Base-by-base conservation (phyloP, 1,140 invertebrate species). In the Varroa destructor region DNA sequence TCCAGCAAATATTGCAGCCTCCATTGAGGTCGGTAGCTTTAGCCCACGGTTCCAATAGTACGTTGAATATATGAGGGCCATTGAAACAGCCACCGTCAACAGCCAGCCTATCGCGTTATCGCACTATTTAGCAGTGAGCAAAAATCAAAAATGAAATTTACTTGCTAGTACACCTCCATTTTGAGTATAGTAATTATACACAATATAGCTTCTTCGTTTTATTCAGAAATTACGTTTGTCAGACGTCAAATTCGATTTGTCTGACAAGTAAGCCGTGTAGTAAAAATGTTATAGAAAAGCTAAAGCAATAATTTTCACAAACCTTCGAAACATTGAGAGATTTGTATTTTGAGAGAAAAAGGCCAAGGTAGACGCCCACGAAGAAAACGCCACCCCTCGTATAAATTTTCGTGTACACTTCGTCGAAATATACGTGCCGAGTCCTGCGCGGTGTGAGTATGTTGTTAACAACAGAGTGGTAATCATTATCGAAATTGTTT, bases 1-100 rank as follows among this genome's bases (percentile, higher is more conserved):
- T 67, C 12, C 40, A 12, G 61, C 61, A 46, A 67, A 67, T 43
- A 67, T 25, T 40, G 61, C 61, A 2, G n/a, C 37, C 4, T 36
- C 61, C 40, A 37, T 67, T 14, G 61, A 40, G 8, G 40, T 46
- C 14, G 61, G 61, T 25, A 67, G 37, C 12, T 40, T 40, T 67
- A 43, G 61, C 40, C 61, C 61, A 5, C 46, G 61, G 61, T 67
- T 67, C 61, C 61, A 67, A 8, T 36, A 67, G 36, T 67, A 67
- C 10, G 61, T 67, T 37, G 61, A 67, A 8, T 67, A 37, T 40
- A 67, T 40, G n/a, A 67, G 14, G 10, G 2, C 37, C 61, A 40
- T 40, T 5, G 46, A 43, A 2, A 40, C 2, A 3, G 37, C 1
- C 2, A 40, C 3, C 8, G 61, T 43, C 46, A 67, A 0, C 14